Evolutionary conservation across 2,797 vertebrate species (phyloP).

Genomic region (Malurus leucopterus): DNA sequence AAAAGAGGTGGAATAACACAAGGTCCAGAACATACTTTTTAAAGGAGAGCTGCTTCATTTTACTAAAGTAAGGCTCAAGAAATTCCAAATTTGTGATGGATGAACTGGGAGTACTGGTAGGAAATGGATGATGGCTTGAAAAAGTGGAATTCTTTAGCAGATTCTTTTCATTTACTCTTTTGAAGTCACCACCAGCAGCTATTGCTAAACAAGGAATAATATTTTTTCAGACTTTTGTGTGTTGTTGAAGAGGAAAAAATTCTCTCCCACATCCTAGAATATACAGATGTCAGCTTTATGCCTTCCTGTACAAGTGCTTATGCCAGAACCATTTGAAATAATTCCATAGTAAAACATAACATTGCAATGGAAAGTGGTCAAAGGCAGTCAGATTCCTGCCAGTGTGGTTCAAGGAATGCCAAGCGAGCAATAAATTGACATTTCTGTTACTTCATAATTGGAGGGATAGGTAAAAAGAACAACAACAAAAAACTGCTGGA

Average conservation of each 20-base stretch:
- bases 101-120: not conserved
- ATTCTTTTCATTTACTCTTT: not conserved
- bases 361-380: not conserved
- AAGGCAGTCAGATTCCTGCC: not conserved
- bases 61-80: not conserved
- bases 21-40: not conserved
- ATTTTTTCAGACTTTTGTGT: not conserved
- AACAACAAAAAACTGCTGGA: not conserved
- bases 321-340: not conserved
- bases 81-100: not conserved
- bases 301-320: not conserved
- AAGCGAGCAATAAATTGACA: not conserved
- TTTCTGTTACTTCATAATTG: not conserved
- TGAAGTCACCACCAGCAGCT: not conserved
- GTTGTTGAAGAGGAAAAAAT: not conserved
- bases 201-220: not conserved
- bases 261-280: not conserved
- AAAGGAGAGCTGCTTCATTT: not conserved
- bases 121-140: accelerated
- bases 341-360: not conserved
- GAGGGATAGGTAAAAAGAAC: not conserved
- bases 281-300: not conserved
- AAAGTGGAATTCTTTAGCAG: not conserved
- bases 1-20: not conserved
- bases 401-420: not conserved